These are phyloP conservation scores for Ammodytes dubius DNA, from an alignment of 2,113 vertebrate genomes.

Conservation along the genomic window DNA sequence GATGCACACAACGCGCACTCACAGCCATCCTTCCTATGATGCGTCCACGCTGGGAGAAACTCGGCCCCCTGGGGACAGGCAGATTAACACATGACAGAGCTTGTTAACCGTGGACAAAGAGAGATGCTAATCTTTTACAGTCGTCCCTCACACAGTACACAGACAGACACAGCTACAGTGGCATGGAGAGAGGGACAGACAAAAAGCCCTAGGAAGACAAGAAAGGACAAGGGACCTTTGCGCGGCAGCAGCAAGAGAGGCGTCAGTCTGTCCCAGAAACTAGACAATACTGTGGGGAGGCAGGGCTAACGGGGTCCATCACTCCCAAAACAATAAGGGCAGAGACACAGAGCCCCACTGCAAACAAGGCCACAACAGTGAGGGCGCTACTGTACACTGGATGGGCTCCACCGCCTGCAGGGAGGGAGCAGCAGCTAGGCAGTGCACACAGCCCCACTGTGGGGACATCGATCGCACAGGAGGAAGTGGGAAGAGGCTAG, in stretches of 20 bases:
- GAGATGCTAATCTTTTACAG: conserved; percentile 81
- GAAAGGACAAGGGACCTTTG: conserved; percentile 47
- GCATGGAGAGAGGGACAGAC: conserved; percentile 3
- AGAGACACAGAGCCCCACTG: conserved; percentile 46
- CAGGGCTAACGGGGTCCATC: conserved; percentile 35
- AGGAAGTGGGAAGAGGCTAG: conserved; percentile 56
- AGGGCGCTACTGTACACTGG: conserved; percentile 41
- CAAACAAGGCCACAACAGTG: conserved; percentile 32
- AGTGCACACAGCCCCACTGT: conserved; percentile 37
- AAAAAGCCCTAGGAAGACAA: conserved; percentile 24
- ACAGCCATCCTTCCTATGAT: conserved; percentile 41
- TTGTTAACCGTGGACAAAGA: conserved; percentile 85
- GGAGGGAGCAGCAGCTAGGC: conserved; percentile 51
- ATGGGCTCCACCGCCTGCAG: conserved; percentile 57
- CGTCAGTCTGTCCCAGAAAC: conserved; percentile 72
- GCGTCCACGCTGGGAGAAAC: conserved; percentile 37
- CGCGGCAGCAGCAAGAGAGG: conserved; percentile 39
- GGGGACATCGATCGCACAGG: conserved; percentile 72
- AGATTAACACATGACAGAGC: conserved; percentile 85
- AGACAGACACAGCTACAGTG: conserved; percentile 26
- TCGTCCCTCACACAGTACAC: conserved; percentile 56
- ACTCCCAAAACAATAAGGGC: conserved; percentile 57
- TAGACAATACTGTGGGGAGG: conserved; percentile 60
- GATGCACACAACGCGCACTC: conserved; percentile 27
- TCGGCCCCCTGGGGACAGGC: conserved; percentile 62